Percentiles rank a stretch among this genome's conserved stretches.
phyloP scores from a whole-genome alignment of 2,888 invertebrate species.

The Terebella lapidaria region DNA sequence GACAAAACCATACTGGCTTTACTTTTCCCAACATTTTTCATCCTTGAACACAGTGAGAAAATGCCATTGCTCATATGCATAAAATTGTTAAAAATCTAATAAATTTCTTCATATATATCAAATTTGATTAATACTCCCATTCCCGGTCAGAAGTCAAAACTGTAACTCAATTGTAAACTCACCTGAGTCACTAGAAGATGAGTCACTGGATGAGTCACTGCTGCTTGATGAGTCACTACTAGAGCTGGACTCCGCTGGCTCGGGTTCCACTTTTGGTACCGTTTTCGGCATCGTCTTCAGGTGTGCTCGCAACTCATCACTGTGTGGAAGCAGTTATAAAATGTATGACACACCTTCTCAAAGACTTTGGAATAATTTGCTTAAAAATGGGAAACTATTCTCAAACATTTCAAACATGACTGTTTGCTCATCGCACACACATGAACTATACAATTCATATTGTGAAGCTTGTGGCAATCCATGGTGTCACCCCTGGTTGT shows the following conservation, averaged over 20 bases:
- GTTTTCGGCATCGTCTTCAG: slow-evolving; percentile 2
- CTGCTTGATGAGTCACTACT: neutral
- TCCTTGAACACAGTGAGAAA: too few relatives aligned
- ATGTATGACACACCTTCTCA: neutral
- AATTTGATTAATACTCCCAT: too few relatives aligned
- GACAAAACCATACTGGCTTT: too few relatives aligned
- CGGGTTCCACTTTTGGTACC: neutral
- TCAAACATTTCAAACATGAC: too few relatives aligned
- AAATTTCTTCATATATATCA: too few relatives aligned
- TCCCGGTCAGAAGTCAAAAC: too few relatives aligned
- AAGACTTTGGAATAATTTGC: neutral
- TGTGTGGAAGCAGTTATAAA: neutral
- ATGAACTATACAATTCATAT: neutral
- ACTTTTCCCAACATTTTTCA: too few relatives aligned
- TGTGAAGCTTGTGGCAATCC: neutral
- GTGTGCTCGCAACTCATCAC: neutral
- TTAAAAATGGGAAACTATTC: neutral
- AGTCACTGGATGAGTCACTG: neutral
- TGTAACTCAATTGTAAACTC: neutral
- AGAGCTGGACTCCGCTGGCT: neutral
- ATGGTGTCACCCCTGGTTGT: too few relatives aligned
- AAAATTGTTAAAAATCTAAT: too few relatives aligned
- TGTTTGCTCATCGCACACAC: too few relatives aligned
- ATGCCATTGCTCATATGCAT: too few relatives aligned
- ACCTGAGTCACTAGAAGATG: slow-evolving; percentile 1